Evolutionary conservation across 1,140 invertebrate species (phyloP).

Genomic region (Drosophila serrata): DNA sequence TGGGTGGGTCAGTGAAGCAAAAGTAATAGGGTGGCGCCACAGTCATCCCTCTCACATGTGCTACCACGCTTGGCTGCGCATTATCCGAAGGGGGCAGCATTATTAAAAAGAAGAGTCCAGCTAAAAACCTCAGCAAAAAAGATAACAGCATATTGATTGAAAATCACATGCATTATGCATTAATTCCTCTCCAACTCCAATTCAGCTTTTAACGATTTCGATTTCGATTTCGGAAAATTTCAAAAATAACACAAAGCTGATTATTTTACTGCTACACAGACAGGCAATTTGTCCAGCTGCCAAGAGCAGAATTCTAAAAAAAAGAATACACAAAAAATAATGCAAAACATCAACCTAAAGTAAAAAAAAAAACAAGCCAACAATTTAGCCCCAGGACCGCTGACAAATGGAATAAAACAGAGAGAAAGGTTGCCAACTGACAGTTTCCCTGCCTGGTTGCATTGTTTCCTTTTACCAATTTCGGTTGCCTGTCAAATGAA

Average conservation of each 20-base stretch:
- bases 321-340: slow-evolving; percentile 12
- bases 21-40: slow-evolving; percentile 55
- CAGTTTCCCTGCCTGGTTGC: slow-evolving; percentile 37
- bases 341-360: slow-evolving; percentile 7
- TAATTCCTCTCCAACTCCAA: slow-evolving; percentile 7
- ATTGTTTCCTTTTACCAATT: slow-evolving; percentile 27
- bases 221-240: slow-evolving; percentile 22
- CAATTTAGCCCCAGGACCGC: slow-evolving; percentile 29
- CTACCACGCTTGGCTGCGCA: slow-evolving; percentile 58
- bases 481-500: slow-evolving; percentile 18
- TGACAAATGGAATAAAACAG: slow-evolving; percentile 28
- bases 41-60: slow-evolving; percentile 40
- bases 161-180: slow-evolving; percentile 69
- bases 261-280: slow-evolving; percentile 44
- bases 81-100: slow-evolving; percentile 54
- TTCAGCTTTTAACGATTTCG: slow-evolving; percentile 8
- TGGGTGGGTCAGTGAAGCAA: slow-evolving; percentile 62
- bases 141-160: slow-evolving; percentile 38
- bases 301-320: slow-evolving; percentile 55
- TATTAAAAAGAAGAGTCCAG: slow-evolving; percentile 53
- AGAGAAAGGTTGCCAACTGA: slow-evolving; percentile 36
- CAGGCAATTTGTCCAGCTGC: slow-evolving; percentile 65
- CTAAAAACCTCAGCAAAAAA: slow-evolving; percentile 36
- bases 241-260: slow-evolving; percentile 59
- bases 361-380: slow-evolving; percentile 19